phyloP scores from a whole-genome alignment of 2,797 vertebrate genomes.

The Acestrorhynchus altus region DNA sequence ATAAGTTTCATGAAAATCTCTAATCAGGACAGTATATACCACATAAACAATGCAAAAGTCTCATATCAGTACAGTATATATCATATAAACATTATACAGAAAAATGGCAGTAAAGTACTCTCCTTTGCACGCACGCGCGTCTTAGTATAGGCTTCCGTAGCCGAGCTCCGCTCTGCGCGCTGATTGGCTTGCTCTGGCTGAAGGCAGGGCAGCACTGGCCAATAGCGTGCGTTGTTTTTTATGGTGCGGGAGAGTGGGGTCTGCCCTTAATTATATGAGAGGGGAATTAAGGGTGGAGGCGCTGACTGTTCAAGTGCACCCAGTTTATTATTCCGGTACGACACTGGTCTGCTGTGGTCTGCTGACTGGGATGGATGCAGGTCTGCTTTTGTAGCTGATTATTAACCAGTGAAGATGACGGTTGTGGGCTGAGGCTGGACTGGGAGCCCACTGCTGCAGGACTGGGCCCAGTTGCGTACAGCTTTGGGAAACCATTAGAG shows the following conservation, averaged over 20 bases:
- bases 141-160: conserved; percentile 29
- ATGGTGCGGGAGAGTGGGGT: conserved; percentile 9
- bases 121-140: not conserved
- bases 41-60: too few species aligned
- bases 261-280: conserved; percentile 21
- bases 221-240: conserved; percentile 39
- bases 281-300: not conserved
- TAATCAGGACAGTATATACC: too few species aligned
- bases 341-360: too few species aligned
- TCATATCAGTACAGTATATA: too few species aligned
- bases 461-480: not conserved
- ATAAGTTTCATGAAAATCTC: too few species aligned
- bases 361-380: too few species aligned
- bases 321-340: too few species aligned
- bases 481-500: not conserved
- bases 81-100: too few species aligned
- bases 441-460: not conserved
- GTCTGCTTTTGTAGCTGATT: not conserved
- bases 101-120: too few species aligned
- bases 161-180: not conserved
- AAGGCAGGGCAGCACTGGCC: conserved; percentile 3
- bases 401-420: not conserved
- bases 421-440: conserved; percentile 6
- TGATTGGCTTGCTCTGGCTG: conserved; percentile 6
- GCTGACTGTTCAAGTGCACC: not conserved